Evolutionary conservation across 2,888 invertebrate genomes (phyloP).

Genomic region (Tuberolachnus salignus): DNA sequence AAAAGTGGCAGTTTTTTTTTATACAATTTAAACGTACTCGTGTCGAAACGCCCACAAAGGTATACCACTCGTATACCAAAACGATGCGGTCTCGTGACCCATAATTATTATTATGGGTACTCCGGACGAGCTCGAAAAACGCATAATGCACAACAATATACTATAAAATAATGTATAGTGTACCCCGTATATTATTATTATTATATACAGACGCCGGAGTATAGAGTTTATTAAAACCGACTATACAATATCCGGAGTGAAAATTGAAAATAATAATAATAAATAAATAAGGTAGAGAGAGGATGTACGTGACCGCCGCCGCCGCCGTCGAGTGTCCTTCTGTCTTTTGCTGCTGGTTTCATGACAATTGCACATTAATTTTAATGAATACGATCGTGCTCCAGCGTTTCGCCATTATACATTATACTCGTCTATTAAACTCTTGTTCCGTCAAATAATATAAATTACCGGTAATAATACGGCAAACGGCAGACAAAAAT

Average conservation of each 20-base stretch:
- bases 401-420: slow-evolving; percentile 42
- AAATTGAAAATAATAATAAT: slow-evolving; percentile 33
- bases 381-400: slow-evolving; percentile 44
- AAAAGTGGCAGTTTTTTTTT: slow-evolving; percentile 48
- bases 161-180: too few relatives aligned
- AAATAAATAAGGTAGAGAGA: slow-evolving; percentile 6
- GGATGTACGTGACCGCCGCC: slow-evolving; percentile 50
- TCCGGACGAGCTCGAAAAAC: slow-evolving; percentile 11
- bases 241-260: slow-evolving; percentile 39
- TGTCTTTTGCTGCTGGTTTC: slow-evolving; percentile 35
- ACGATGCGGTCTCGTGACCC: slow-evolving; percentile 39
- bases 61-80: not conserved
- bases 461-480: too few relatives aligned
- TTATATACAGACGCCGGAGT: not conserved
- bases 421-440: not conserved
- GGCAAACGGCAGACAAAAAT: not conserved
- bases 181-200: not conserved
- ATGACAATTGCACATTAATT: slow-evolving; percentile 46
- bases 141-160: too few relatives aligned
- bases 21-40: slow-evolving; percentile 31
- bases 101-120: slow-evolving; percentile 43
- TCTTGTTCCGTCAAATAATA: too few relatives aligned
- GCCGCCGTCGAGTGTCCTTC: slow-evolving; percentile 8
- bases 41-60: slow-evolving; percentile 49
- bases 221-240: slow-evolving; percentile 41